Base-by-base conservation (phyloP, 1,140 invertebrate genomes). In the Cepaea nemoralis region DNA sequence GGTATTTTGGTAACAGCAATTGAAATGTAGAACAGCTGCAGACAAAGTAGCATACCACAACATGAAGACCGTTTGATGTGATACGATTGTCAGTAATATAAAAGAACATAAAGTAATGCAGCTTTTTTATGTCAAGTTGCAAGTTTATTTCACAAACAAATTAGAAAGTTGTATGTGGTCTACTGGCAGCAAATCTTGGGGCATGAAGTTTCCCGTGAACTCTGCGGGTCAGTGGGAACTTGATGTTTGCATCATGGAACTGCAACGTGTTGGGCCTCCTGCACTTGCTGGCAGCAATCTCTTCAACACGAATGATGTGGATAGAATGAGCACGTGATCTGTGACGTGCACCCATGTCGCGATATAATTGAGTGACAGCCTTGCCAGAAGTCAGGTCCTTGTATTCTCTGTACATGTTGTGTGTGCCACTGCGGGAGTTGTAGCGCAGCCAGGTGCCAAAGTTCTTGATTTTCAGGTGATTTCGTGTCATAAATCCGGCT, bases 351-450 rank as follows among this genome's bases (percentile, higher is more conserved):
- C 97, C 99, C 99, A 99, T 99, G 91, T 99, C 99, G 83, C 98
- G 94, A n/a, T n/a, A n/a, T n/a, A n/a, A n/a, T n/a, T n/a, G n/a
- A n/a, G n/a, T n/a, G n/a, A 99, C 98, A 71, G 98, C 99, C 79
- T 96, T 97, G 75, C 96, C 95, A 6, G 97, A 95, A 63, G 96
- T 96, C 85, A 99, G 92, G 91, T 99, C 99, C 86, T 99, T 94
- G 93, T 99, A 99, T 93, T 99, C 99, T 77, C 98, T 94, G 95
- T 99, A 99, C 98, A 99, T 99, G 93, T 99, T 99, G 93, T 99
- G 99, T 50, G 97, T 99, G 77, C 98, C 99, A 70, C 97, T 99
- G 79, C 99, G 94, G 0, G 98, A 99, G 89, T 99, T 97, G 91
- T 94, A 94, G 85, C 98, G 94, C 89, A 99, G 92, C 98, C 98